These are phyloP conservation scores for Volucella inanis DNA, from an alignment of 2,888 invertebrate genomes.

Conservation along the genomic window DNA sequence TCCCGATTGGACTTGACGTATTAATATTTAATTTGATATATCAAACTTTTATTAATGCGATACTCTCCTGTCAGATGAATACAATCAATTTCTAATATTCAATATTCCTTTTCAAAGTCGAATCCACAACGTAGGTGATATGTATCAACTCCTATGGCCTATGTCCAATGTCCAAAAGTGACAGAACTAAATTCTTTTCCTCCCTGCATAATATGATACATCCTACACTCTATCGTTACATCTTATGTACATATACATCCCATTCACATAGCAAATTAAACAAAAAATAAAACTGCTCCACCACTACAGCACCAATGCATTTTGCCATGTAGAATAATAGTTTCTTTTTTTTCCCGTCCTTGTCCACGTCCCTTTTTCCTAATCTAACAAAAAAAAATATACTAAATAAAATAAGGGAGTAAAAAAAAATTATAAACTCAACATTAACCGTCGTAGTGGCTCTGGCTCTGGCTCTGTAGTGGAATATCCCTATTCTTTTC, in stretches of 20 bases:
- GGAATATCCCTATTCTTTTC: constrained; percentile 9
- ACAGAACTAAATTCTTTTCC: not conserved
- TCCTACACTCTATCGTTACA: not conserved
- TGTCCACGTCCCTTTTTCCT: not conserved
- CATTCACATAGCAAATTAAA: not conserved
- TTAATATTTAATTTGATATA: too few relatives aligned
- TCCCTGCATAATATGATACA: not conserved
- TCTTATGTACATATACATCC: not conserved
- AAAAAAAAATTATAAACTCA: not conserved
- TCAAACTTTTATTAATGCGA: too few relatives aligned
- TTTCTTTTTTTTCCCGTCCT: not conserved
- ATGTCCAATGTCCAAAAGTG: constrained; percentile 1
- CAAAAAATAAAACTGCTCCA: constrained; percentile 23
- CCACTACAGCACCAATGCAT: constrained; percentile 35
- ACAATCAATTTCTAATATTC: too few relatives aligned
- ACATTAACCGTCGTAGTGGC: constrained; percentile 11
- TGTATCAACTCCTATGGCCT: too few relatives aligned
- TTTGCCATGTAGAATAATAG: constrained; percentile 11
- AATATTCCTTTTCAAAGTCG: too few relatives aligned
- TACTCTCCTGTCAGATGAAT: too few relatives aligned
- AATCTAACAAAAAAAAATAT: too few relatives aligned
- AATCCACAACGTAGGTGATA: too few relatives aligned
- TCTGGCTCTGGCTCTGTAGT: not conserved
- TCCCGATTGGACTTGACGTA: too few relatives aligned
- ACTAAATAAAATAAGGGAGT: constrained; percentile 15